Base-by-base conservation (phyloP, 2,888 invertebrate genomes). In the Drosophila colorata region DNA sequence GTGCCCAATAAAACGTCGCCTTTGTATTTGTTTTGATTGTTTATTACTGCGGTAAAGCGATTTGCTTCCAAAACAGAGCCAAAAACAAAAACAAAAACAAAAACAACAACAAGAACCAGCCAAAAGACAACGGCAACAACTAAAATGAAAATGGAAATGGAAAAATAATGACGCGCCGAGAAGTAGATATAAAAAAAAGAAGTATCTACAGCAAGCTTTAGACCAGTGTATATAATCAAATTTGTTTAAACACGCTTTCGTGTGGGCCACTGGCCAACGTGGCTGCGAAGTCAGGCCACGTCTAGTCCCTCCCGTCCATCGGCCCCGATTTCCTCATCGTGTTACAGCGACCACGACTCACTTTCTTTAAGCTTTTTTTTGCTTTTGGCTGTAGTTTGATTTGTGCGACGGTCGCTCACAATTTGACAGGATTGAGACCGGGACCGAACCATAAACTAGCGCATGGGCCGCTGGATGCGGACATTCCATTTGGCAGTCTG, bases 11-110 rank as follows among this genome's bases (percentile, higher is more conserved):
- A 85, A 86, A 76, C 69, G 86, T 79, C 79, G 82, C 74, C 79
- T 87, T 84, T 84, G 77, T 73, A 72, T 84, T 80, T 85, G 83
- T 74, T 84, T 82, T 86, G 86, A 84, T 85, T 87, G 87, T 86
- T 86, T 86, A 87, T 86, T 86, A 81, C 86, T 86, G 87, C 87
- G 83, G 86, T 73, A 79, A 73, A 67, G 71, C 53, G 72, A 74
- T 67, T 55, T 48, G 53, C 49, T 74, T 31, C 71, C 25, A 47
- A 64, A 64, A 16, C 58, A 31, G 40, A 56, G 52, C 52, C 14
- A 37, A 64, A 61, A 28, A 31, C 18, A 31, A 46, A 69, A 58
- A 64, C 59, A 55, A 60, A 53, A 46, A 49, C 59, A 41, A 57
- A 61, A 28, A 31, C 18, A 31, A 46, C 64, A 60, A 69, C 59